Conservation (phyloP, 2,888 invertebrate genomes). For the Brachypalpus laphriformis region DNA sequence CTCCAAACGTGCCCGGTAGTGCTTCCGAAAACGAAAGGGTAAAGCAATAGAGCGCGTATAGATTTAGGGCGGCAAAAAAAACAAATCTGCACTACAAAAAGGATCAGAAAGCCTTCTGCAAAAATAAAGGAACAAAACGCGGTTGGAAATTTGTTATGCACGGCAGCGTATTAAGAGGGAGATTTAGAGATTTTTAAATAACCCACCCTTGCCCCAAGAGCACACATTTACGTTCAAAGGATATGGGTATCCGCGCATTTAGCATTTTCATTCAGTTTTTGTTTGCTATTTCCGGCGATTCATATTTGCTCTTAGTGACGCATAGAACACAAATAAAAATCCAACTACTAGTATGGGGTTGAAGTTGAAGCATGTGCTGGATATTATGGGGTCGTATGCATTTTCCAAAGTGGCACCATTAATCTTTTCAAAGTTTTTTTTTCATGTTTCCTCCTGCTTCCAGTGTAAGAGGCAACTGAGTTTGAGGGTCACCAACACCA, state of each 20-base stretch:
- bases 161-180: conserved; percentile 57
- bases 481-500: conserved; percentile 50
- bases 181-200: conserved; percentile 65
- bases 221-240: conserved; percentile 18
- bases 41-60: background rate
- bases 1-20: background rate
- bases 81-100: conserved; percentile 49
- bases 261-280: conserved; percentile 55
- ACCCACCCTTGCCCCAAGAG: background rate
- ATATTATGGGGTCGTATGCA: conserved; percentile 33
- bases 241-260: conserved; percentile 47
- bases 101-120: conserved; percentile 3
- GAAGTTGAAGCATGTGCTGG: conserved; percentile 5
- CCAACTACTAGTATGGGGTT: background rate
- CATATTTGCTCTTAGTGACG: conserved; percentile 59
- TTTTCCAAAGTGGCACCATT: conserved; percentile 66
- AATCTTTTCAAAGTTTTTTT: conserved; percentile 39
- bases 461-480: background rate
- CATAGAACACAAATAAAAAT: conserved; percentile 7
- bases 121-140: conserved; percentile 19
- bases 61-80: conserved; percentile 14
- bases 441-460: background rate
- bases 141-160: conserved; percentile 67
- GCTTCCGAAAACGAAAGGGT: conserved; percentile 19
- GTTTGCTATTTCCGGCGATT: conserved; percentile 51